Percentiles rank a stretch among this genome's conserved stretches.
These are phyloP conservation scores for Scaptomyza graminum DNA, from an alignment of 1,140 invertebrate species.

Conservation along the genomic window DNA sequence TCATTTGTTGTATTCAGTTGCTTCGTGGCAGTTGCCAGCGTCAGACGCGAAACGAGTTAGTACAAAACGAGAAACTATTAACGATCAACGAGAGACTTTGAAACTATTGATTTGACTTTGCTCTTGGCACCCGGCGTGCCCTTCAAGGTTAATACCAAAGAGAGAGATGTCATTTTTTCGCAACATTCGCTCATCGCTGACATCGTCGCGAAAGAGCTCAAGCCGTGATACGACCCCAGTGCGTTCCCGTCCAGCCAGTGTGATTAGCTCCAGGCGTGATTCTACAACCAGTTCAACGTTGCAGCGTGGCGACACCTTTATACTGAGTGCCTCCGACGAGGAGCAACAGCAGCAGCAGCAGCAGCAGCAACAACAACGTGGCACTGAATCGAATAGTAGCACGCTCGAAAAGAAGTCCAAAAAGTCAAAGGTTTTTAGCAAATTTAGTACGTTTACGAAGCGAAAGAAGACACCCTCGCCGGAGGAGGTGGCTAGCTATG, in stretches of 20 bases:
- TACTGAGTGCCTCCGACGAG: constrained; percentile 53
- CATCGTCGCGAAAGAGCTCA: constrained; percentile 71
- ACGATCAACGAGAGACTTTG: not conserved
- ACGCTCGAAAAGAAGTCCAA: constrained; percentile 79
- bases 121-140: constrained; percentile 20
- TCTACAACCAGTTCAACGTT: constrained; percentile 65
- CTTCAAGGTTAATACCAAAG: constrained; percentile 7
- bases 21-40: constrained; percentile 64
- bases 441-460: constrained; percentile 81
- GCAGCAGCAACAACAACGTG: constrained; percentile 14
- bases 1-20: constrained; percentile 53
- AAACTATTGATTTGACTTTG: not conserved
- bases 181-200: constrained; percentile 74
- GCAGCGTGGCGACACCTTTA: constrained; percentile 78
- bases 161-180: constrained; percentile 79
- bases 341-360: constrained; percentile 33
- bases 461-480: constrained; percentile 75
- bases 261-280: constrained; percentile 66
- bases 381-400: constrained; percentile 61
- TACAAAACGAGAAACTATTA: not conserved
- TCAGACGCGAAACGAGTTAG: constrained; percentile 25
- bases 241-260: constrained; percentile 71
- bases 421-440: constrained; percentile 79
- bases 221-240: constrained; percentile 79
- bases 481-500: constrained; percentile 63